Percentiles rank a stretch among this genome's conserved stretches.
phyloP scores from a whole-genome alignment of 2,888 invertebrate species.

The Scaptomyza parva region DNA sequence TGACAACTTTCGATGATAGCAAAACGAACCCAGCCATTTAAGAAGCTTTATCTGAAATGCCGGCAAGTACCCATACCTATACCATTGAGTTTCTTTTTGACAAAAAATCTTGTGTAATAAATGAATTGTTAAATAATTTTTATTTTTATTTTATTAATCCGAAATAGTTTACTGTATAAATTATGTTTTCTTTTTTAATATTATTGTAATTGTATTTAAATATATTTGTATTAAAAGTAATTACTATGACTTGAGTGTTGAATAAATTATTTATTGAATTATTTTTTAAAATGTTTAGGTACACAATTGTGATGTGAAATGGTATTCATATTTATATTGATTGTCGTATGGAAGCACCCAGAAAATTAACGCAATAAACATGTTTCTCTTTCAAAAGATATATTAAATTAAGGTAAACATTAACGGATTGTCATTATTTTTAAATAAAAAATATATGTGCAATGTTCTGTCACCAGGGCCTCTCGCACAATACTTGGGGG shows the following conservation, averaged over 20 bases:
- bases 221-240: constrained; percentile 66
- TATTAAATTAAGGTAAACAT: constrained; percentile 21
- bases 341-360: constrained; percentile 46
- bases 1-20: constrained; percentile 4
- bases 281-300: constrained; percentile 30
- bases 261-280: constrained; percentile 45
- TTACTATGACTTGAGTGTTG: constrained; percentile 75
- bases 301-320: constrained; percentile 40
- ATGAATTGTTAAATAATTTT: constrained; percentile 24
- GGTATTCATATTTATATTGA: constrained; percentile 19
- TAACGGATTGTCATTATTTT: constrained; percentile 47
- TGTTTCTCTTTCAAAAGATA: constrained; percentile 30
- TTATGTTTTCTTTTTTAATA: constrained; percentile 40
- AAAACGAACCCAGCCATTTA: neutral
- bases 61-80: too few species aligned
- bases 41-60: neutral
- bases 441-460: constrained; percentile 44
- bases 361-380: constrained; percentile 34
- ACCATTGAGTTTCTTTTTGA: neutral
- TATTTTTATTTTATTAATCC: constrained; percentile 46
- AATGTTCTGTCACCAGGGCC: constrained; percentile 48
- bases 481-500: constrained; percentile 56
- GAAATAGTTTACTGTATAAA: constrained; percentile 65
- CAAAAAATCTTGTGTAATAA: neutral
- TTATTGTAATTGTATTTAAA: constrained; percentile 48